phyloP scores from a whole-genome alignment of 2,888 invertebrate species.

The Uropetala carovei region DNA sequence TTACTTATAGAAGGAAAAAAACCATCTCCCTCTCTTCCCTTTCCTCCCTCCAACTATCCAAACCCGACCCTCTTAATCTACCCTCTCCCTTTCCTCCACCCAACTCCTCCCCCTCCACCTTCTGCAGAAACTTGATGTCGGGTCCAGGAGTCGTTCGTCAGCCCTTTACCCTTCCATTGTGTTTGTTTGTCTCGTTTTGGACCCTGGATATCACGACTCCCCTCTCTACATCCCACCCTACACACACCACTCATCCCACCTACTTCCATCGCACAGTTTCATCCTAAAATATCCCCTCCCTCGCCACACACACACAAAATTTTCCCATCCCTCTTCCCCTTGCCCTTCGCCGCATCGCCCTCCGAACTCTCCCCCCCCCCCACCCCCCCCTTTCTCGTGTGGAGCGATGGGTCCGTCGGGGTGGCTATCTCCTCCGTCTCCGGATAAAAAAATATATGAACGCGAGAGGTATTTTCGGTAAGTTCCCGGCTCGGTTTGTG shows the following conservation, averaged over 20 bases:
- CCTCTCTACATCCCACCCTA: neutral
- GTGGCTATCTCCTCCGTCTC: neutral
- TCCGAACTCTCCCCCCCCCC: neutral
- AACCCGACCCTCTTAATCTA: slow-evolving; percentile 32
- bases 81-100: neutral
- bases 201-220: neutral
- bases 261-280: slow-evolving; percentile 23
- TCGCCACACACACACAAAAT: neutral
- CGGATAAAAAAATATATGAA: slow-evolving; percentile 40
- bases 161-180: slow-evolving; percentile 54
- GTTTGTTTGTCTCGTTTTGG: slow-evolving; percentile 61
- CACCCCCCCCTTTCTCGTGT: neutral
- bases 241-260: neutral
- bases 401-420: slow-evolving; percentile 14
- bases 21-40: neutral
- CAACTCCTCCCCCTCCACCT: neutral
- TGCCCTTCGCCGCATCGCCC: neutral
- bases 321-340: neutral
- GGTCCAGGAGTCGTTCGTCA: slow-evolving; percentile 57
- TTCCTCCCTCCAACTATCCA: neutral
- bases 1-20: too few species aligned
- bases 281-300: slow-evolving; percentile 46
- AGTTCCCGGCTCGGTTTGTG: slow-evolving; percentile 59
- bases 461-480: slow-evolving; percentile 57
- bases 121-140: slow-evolving; percentile 33